phyloP scores from a whole-genome alignment of 1,140 invertebrate genomes.

The Panagrolaimus sp. region DNA sequence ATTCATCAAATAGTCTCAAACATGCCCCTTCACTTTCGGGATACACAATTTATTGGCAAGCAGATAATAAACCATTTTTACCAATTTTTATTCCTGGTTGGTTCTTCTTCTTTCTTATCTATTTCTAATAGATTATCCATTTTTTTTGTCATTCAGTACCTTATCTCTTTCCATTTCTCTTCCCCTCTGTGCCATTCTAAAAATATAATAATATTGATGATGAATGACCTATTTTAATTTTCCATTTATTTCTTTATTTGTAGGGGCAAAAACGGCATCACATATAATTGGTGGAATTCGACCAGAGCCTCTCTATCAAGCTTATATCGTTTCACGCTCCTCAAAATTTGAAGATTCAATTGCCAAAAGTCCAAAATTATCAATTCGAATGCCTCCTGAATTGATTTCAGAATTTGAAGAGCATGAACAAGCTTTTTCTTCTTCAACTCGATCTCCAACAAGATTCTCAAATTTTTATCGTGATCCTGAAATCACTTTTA shows the following conservation, averaged over 20 bases:
- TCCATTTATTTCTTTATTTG: background rate
- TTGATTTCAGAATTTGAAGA: no score
- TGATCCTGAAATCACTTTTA: no score
- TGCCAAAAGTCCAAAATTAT: background rate
- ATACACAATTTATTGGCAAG: conserved; percentile 11
- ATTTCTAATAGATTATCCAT: background rate
- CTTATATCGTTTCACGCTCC: conserved; percentile 5
- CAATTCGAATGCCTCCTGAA: background rate
- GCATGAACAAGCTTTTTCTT: no score
- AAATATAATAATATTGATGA: background rate
- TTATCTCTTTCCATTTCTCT: background rate
- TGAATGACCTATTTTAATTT: background rate
- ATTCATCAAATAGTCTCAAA: background rate
- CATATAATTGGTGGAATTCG: background rate
- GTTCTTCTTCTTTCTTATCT: background rate
- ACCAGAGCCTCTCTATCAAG: background rate
- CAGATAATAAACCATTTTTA: background rate
- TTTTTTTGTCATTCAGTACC: background rate
- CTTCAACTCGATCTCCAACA: no score
- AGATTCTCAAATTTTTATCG: no score
- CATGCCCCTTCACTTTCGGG: background rate
- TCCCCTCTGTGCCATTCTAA: background rate
- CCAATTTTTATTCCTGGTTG: conserved; percentile 4
- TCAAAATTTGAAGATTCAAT: background rate
- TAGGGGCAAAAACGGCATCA: background rate